Base-by-base conservation (phyloP, 1,140 invertebrate species). In the Drosophila pruinosa region DNA sequence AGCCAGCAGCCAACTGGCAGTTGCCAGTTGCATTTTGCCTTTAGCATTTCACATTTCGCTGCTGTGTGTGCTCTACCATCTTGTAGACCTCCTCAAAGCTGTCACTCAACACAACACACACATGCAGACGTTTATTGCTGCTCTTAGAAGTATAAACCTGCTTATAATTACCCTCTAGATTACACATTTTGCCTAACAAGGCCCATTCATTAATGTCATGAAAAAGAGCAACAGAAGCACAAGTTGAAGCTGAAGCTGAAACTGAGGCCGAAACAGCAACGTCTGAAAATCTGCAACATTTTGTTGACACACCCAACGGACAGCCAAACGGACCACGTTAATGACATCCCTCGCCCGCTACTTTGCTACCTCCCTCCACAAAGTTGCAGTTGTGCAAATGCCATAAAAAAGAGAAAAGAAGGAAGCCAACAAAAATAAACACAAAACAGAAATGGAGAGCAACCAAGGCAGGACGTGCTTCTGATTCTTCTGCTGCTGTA, bases 151-250 rank as follows among this genome's bases (percentile, higher is more conserved):
- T 36, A 50, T 57, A 76, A 68, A 76, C 68, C 73, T 82, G 78
- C 57, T 77, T 72, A 82, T 81, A 81, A 80, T 81, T 81, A 81
- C 78, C 78, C 78, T 53, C 61, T 57, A 73, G 78, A 82, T 81
- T 81, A 81, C 78, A 81, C 78, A 78, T 69, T 71, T 65, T 68
- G 53, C 69, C 69, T 56, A 79, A 82, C 78, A 77, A 77, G 78
- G 69, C 78, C 74, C 78, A 82, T 81, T 81, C 78, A 82, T 82
- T 81, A 81, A 82, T 81, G 78, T 61, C 78, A 82, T 82, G 58
- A 81, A 77, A 80, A 69, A 63, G 68, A 73, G 75, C 78, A 82
- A 26, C 70, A 72, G 64, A 41, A 45, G 54, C 45, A 39, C 12
- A 45, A 17, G 22, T 52, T n/a, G 17, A 6, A 45, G 68, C 65